Evolutionary conservation across 2,113 vertebrate species (phyloP), one percentile per base, ranked within the genome.

Genomic region (Microtus montanus): DNA sequence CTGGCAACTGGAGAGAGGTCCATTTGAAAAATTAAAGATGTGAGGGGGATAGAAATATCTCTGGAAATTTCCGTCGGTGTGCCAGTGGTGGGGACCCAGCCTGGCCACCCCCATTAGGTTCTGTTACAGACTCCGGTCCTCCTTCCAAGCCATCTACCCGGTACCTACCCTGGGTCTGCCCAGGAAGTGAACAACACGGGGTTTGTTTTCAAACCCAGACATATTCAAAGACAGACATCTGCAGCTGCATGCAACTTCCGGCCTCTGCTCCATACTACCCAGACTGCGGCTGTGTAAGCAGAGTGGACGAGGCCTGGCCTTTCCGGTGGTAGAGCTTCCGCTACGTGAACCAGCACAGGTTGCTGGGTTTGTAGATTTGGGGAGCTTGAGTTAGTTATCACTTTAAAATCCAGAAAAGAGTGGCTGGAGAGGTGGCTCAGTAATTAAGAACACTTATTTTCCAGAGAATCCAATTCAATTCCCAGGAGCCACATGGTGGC

Each of bases 31-130:
- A 96, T 95, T 88, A 94, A 96, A 97, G 90, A 93, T 1, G 0
- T 94, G 94, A 87, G 0, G 7, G 85, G 64, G 89, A 93, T 86
- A 33, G 52, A 90, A 86, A 14, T 5, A 28, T 44, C 85, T 90
- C 93, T 94, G 92, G 96, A 96, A 97, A 96, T 96, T 97, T 96
- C 97, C 94, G 30, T 30, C 35, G 7, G 14, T 8, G 28, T 0
- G 30, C 71, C 22, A 19, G 93, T 0, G 35, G 74, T 17, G 33
- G 93, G 47, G 74, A 33, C n/a, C 5, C 3, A n/a, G 30, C 64
- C 86, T 38, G 47, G 73, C 35, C 38, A 7, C 17, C 71, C 47
- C 66, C 26, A 0, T 9, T 2, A 3, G 54, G 82, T 26, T 10
- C 66, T 24, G 2, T 2, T 15, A 1, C 33, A 5, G 58, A 64